Conservation (phyloP, 2,888 invertebrate genomes). For the Caenorhabditis sp. region DNA sequence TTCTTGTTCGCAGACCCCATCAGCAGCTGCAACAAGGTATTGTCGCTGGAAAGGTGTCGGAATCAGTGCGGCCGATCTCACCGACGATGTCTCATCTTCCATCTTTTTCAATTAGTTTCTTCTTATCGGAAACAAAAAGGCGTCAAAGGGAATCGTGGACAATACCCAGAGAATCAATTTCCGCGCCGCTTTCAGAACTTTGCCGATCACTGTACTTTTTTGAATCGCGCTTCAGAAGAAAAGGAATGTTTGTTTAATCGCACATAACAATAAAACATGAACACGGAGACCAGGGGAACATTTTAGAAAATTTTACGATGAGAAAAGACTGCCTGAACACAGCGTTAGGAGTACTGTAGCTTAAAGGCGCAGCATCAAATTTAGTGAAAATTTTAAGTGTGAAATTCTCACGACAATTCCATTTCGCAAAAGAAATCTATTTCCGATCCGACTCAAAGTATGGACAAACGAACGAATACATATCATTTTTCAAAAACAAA, state of each 20-base stretch:
- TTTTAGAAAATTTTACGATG: not conserved
- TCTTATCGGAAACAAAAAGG: slow-evolving; percentile 35
- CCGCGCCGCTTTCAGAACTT: slow-evolving; percentile 3
- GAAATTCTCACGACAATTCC: too few relatives aligned
- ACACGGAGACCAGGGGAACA: not conserved
- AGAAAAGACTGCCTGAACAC: not conserved
- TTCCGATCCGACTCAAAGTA: too few relatives aligned
- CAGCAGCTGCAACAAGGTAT: slow-evolving; percentile 40
- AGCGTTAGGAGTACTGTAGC: slow-evolving; percentile 7
- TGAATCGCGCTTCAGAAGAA: not conserved
- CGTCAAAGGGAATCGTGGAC: slow-evolving; percentile 26
- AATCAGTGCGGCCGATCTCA: slow-evolving; percentile 26
- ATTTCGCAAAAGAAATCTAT: too few relatives aligned
- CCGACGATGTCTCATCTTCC: slow-evolving; percentile 28
- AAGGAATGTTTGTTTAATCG: slow-evolving; percentile 7
- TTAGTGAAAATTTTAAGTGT: not conserved
- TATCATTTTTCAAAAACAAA: not conserved
- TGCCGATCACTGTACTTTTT: slow-evolving; percentile 6
- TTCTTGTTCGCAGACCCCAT: slow-evolving; percentile 46
- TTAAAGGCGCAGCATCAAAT: slow-evolving; percentile 20
- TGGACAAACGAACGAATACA: too few relatives aligned
- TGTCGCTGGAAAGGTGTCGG: not conserved
- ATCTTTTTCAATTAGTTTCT: slow-evolving; percentile 40
- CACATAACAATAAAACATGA: not conserved
- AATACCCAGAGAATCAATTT: slow-evolving; percentile 18